These are phyloP conservation scores for Antennarius striatus DNA, from an alignment of 2,113 vertebrate species.

Conservation along the genomic window DNA sequence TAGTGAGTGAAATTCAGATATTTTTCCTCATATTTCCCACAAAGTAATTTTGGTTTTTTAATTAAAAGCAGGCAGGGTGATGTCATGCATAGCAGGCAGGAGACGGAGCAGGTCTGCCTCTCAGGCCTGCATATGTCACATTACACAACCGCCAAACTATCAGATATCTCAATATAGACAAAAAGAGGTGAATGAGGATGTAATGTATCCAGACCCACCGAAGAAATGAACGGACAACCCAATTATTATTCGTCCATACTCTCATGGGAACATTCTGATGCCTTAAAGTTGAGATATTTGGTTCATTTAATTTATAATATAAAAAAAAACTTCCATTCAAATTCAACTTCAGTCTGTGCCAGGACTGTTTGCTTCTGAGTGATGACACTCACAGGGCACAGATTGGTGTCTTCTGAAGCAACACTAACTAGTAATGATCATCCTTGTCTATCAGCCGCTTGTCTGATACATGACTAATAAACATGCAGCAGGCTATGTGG, in stretches of 20 bases:
- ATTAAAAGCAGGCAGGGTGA: conserved; percentile 76
- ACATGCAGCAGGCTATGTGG: conserved; percentile 61
- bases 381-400: conserved; percentile 69
- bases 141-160: conserved; percentile 60
- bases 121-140: conserved; percentile 25
- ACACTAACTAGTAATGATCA: conserved; percentile 83
- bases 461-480: conserved; percentile 79
- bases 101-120: conserved; percentile 24
- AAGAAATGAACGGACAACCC: conserved; percentile 42
- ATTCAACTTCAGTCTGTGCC: conserved; percentile 36
- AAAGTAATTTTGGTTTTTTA: conserved; percentile 66
- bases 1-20: conserved; percentile 65
- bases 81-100: conserved; percentile 54
- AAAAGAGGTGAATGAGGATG: conserved; percentile 55
- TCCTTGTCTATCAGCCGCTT: conserved; percentile 73
- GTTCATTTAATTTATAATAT: conserved; percentile 34
- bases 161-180: conserved; percentile 64
- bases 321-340: conserved; percentile 40
- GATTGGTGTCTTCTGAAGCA: conserved; percentile 77
- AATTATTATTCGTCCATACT: conserved; percentile 30
- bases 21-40: conserved; percentile 67
- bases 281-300: neutral
- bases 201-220: conserved; percentile 63
- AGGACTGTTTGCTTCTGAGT: conserved; percentile 59
- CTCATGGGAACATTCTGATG: conserved; percentile 22